Percentiles rank a stretch among this genome's conserved stretches.
phyloP scores from a whole-genome alignment of 2,888 invertebrate species.

The Eilema depressum region DNA sequence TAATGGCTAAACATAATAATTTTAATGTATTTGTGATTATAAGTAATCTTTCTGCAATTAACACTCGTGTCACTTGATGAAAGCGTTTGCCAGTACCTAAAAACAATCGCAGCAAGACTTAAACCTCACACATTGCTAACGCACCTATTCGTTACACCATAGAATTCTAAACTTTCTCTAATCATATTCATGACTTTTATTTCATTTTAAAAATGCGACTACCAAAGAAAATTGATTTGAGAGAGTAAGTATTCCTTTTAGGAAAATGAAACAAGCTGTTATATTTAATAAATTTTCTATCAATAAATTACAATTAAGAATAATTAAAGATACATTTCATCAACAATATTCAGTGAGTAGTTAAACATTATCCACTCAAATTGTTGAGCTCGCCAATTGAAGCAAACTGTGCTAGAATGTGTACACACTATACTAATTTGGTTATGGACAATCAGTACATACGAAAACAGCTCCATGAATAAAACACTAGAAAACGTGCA shows the following conservation, averaged over 20 bases:
- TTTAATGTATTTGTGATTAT: background rate
- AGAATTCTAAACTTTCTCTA: background rate
- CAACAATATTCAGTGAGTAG: constrained; percentile 49
- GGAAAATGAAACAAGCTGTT: too few species aligned
- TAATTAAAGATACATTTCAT: constrained; percentile 14
- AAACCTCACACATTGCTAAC: background rate
- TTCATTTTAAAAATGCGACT: background rate
- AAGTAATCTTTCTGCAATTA: background rate
- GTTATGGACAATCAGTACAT: constrained; percentile 3
- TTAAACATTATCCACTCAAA: constrained; percentile 53
- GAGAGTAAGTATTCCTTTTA: background rate
- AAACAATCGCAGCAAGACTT: too few species aligned
- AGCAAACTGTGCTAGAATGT: constrained; percentile 46
- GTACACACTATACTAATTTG: constrained; percentile 23
- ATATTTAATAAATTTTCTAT: background rate
- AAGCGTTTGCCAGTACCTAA: too few species aligned
- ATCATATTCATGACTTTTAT: background rate
- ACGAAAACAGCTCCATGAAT: constrained; percentile 12
- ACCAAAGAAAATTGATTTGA: too few species aligned
- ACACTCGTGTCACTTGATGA: too few species aligned
- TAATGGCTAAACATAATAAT: background rate
- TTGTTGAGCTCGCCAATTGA: constrained; percentile 51
- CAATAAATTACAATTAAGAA: background rate
- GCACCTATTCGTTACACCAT: too few species aligned
- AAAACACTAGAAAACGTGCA: constrained; percentile 16